These are phyloP conservation scores for Sitodiplosis mosellana DNA, from an alignment of 1,140 invertebrate species.

Conservation along the genomic window DNA sequence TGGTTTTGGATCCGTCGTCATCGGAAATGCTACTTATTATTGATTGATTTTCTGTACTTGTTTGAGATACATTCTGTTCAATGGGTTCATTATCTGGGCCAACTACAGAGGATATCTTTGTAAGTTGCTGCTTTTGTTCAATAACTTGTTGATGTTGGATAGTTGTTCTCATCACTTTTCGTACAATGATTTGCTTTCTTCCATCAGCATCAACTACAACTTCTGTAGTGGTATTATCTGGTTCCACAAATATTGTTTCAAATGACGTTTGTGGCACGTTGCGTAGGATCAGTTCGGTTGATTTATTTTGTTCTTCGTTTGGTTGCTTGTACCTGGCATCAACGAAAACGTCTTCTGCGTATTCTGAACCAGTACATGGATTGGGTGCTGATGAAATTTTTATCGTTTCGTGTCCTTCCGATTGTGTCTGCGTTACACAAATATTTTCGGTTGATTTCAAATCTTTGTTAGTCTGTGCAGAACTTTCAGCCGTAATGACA, in stretches of 20 bases:
- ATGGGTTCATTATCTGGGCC: slow-evolving; percentile 28
- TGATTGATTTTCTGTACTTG: slow-evolving; percentile 18
- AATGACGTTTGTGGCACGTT: slow-evolving; percentile 50
- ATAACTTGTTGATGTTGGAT: slow-evolving; percentile 11
- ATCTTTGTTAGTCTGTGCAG: slow-evolving; percentile 18
- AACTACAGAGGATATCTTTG: slow-evolving; percentile 35
- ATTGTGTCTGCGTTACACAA: slow-evolving; percentile 43
- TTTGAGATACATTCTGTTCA: slow-evolving; percentile 6
- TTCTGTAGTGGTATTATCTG: slow-evolving; percentile 55
- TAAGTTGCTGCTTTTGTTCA: not conserved
- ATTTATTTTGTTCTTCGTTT: slow-evolving; percentile 15
- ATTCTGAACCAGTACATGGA: slow-evolving; percentile 27
- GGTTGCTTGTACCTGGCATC: slow-evolving; percentile 46
- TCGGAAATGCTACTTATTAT: slow-evolving; percentile 13
- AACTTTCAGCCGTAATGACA: slow-evolving; percentile 14
- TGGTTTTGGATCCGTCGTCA: slow-evolving; percentile 12
- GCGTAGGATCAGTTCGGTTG: slow-evolving; percentile 22
- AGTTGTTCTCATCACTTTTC: slow-evolving; percentile 35
- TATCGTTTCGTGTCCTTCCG: slow-evolving; percentile 52
- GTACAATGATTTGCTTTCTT: slow-evolving; percentile 59
- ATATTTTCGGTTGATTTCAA: slow-evolving; percentile 41
- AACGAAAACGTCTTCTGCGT: slow-evolving; percentile 41
- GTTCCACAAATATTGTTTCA: slow-evolving; percentile 56
- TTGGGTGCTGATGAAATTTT: slow-evolving; percentile 51
- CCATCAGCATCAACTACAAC: slow-evolving; percentile 61